These are phyloP conservation scores for Noctua fimbriata DNA, from an alignment of 2,888 invertebrate genomes.

Conservation along the genomic window DNA sequence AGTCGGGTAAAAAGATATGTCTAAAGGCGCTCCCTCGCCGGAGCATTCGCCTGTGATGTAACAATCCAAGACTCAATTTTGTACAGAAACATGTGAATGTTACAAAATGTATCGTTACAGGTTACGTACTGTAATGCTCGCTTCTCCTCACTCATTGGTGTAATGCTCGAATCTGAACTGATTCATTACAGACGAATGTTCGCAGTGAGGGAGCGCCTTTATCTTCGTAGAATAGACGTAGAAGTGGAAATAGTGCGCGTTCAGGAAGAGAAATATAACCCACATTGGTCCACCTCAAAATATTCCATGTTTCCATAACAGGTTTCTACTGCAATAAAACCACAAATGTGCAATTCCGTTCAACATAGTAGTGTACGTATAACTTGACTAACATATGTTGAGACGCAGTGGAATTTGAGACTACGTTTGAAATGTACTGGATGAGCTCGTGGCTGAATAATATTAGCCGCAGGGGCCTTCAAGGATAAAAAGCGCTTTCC, in stretches of 20 bases:
- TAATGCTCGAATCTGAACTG: too few species aligned
- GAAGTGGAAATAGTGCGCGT: neutral
- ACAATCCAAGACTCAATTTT: too few species aligned
- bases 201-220: too few species aligned
- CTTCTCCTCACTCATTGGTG: too few species aligned
- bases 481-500: neutral
- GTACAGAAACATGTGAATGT: too few species aligned
- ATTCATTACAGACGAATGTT: too few species aligned
- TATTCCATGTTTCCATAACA: conserved; percentile 42
- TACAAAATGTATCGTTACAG: too few species aligned
- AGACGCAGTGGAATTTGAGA: neutral
- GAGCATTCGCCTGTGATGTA: too few species aligned
- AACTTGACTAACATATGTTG: neutral
- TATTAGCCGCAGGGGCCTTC: neutral
- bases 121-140: too few species aligned
- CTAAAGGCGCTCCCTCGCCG: too few species aligned
- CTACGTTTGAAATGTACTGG: neutral
- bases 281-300: conserved; percentile 1
- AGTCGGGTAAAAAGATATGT: neutral
- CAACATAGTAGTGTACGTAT: conserved; percentile 26
- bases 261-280: neutral
- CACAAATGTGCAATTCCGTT: conserved; percentile 41
- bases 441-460: too few species aligned
- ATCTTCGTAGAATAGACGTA: neutral
- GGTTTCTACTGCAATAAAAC: conserved; percentile 18